A percentile compares a stretch with the other conserved stretches of the same genome.
These are phyloP conservation scores for Ageneiosus marmoratus DNA, from an alignment of 2,113 vertebrate species.

Conservation along the genomic window DNA sequence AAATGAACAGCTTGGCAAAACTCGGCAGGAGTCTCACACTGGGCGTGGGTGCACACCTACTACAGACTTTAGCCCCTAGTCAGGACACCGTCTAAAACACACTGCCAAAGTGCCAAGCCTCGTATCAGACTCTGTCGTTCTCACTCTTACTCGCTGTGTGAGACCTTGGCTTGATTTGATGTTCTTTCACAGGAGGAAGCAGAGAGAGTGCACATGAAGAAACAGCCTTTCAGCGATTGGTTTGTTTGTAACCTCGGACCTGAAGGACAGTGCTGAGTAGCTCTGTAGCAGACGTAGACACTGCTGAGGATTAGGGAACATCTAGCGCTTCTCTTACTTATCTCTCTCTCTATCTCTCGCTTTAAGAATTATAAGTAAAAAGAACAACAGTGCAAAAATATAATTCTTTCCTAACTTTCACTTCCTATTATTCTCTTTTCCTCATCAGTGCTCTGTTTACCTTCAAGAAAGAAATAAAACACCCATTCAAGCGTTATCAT, in stretches of 20 bases:
- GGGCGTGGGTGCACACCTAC: constrained; percentile 1
- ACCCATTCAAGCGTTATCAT: constrained; percentile 48
- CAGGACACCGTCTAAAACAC: background rate
- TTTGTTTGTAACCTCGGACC: constrained; percentile 53
- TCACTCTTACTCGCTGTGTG: constrained; percentile 4
- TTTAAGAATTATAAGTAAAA: background rate
- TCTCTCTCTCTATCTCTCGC: background rate
- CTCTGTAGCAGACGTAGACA: constrained; percentile 41
- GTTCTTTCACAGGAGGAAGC: constrained; percentile 29
- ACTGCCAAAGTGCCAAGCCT: constrained; percentile 17
- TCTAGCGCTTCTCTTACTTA: constrained; percentile 4
- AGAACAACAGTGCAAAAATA: background rate
- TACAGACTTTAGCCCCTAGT: background rate
- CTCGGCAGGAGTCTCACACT: constrained; percentile 4
- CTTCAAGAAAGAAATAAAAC: constrained; percentile 17
- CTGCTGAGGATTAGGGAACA: constrained; percentile 37
- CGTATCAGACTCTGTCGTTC: constrained; percentile 24
- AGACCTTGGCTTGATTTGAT: constrained; percentile 34
- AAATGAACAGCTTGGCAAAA: constrained; percentile 26
- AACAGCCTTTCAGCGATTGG: constrained; percentile 51
- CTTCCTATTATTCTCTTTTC: background rate
- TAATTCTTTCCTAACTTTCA: background rate
- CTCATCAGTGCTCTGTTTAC: constrained; percentile 29
- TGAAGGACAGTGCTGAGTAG: constrained; percentile 56
- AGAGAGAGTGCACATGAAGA: constrained; percentile 26